phyloP scores from a whole-genome alignment of 1,140 invertebrate genomes.

The Drosophila insularis region DNA sequence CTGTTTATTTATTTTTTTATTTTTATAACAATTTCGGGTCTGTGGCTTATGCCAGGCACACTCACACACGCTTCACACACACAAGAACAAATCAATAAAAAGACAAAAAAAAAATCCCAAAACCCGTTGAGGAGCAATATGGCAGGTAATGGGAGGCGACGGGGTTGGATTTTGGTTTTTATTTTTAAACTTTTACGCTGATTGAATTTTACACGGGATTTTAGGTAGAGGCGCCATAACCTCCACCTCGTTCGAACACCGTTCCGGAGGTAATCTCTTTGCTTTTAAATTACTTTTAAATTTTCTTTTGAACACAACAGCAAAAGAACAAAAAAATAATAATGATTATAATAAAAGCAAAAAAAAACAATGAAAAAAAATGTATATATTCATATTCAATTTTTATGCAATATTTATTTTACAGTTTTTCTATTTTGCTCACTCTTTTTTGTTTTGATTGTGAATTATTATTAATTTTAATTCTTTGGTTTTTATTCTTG shows the following conservation, averaged over 20 bases:
- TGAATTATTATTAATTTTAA: constrained; percentile 8
- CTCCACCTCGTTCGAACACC: not conserved
- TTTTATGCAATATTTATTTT: constrained; percentile 1
- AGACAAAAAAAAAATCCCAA: too few relatives aligned
- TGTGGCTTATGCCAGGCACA: constrained; percentile 1
- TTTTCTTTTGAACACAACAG: not conserved
- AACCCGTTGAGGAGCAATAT: too few relatives aligned
- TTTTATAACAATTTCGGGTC: constrained; percentile 4
- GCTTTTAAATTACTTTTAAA: constrained; percentile 9
- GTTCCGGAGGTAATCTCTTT: constrained; percentile 11
- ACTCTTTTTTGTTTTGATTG: constrained; percentile 2
- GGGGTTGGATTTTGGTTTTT: constrained; percentile 4
- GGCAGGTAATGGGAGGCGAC: too few relatives aligned
- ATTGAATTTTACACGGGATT: constrained; percentile 12
- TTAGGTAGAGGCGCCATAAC: not conserved
- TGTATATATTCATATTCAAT: not conserved
- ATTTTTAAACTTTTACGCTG: constrained; percentile 17
- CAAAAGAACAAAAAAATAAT: too few relatives aligned
- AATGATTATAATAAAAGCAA: not conserved
- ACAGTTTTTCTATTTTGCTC: not conserved
- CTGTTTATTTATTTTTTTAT: not conserved
- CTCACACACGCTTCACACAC: too few relatives aligned
- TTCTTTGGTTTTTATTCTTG: constrained; percentile 10
- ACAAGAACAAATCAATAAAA: constrained; percentile 16
- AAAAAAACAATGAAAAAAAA: not conserved